A percentile compares a stretch with the other conserved stretches of the same genome.
Conservation (phyloP, 2,797 vertebrate species). For the Lycodopsis pacificus region DNA sequence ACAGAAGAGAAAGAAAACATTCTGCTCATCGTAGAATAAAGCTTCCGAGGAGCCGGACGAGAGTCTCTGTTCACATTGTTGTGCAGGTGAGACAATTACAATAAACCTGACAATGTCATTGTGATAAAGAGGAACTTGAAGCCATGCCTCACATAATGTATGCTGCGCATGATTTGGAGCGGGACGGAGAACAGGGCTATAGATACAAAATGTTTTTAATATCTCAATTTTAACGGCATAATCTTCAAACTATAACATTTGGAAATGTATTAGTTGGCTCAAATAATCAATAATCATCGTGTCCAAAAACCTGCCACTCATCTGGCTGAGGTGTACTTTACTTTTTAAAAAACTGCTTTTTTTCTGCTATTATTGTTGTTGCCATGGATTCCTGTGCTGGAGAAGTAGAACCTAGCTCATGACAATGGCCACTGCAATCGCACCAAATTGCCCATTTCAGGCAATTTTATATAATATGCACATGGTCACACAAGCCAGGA, state of each 20-base stretch:
- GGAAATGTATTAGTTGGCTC: not conserved
- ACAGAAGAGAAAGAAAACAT: not conserved
- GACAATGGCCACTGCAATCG: not conserved
- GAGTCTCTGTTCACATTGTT: not conserved
- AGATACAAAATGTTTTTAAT: not conserved
- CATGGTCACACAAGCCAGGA: not conserved
- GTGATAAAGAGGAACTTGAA: not conserved
- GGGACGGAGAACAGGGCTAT: too few species aligned
- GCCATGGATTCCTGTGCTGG: not conserved
- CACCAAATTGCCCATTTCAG: conserved; percentile 2
- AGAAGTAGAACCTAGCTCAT: not conserved
- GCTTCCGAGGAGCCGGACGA: not conserved
- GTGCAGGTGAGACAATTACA: not conserved
- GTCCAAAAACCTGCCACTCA: not conserved
- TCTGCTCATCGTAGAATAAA: not conserved
- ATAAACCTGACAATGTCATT: not conserved
- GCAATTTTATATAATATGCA: not conserved
- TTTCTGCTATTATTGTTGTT: not conserved
- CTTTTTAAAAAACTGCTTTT: not conserved
- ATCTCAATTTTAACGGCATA: not conserved
- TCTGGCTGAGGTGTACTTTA: not conserved
- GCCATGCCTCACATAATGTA: not conserved
- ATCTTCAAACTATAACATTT: not conserved
- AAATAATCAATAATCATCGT: not conserved
- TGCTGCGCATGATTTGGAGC: not conserved